phyloP scores from a whole-genome alignment of 2,113 vertebrate species.

The Perca schrenkii region DNA sequence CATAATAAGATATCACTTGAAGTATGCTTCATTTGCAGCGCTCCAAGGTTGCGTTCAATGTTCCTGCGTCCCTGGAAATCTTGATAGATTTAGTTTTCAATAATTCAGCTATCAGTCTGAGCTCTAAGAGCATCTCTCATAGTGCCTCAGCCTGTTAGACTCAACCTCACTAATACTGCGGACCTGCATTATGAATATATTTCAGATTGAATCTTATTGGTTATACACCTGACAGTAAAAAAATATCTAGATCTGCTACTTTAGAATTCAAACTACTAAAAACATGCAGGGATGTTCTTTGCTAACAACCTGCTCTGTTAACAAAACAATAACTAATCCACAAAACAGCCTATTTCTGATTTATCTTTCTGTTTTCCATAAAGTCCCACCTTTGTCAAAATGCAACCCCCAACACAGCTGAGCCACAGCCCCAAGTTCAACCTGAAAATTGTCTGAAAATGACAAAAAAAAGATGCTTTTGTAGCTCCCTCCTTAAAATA shows the following conservation, averaged over 20 bases:
- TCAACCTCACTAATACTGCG: constrained; percentile 21
- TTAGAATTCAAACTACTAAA: constrained; percentile 18
- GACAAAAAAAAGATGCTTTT: background rate
- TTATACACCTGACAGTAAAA: background rate
- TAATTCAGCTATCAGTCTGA: constrained; percentile 62
- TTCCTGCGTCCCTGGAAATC: constrained; percentile 34
- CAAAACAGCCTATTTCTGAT: background rate
- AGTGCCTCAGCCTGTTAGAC: constrained; percentile 34
- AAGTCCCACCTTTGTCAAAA: background rate
- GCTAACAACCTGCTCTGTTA: background rate
- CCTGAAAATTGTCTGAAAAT: background rate
- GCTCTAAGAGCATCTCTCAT: constrained; percentile 32
- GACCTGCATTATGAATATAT: constrained; percentile 42
- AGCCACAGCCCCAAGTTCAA: constrained; percentile 37
- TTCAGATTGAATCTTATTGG: background rate
- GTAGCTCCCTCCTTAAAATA: constrained; percentile 3
- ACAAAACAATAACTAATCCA: constrained; percentile 1
- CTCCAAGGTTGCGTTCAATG: constrained; percentile 41
- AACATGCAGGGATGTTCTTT: background rate
- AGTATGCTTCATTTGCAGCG: constrained; percentile 13
- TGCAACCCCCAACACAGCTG: background rate
- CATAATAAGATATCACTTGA: constrained; percentile 57
- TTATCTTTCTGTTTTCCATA: background rate
- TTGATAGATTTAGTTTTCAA: constrained; percentile 58
- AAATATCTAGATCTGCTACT: background rate